Evolutionary conservation across 2,797 vertebrate species (phyloP).

Genomic region (Platalea minor): DNA sequence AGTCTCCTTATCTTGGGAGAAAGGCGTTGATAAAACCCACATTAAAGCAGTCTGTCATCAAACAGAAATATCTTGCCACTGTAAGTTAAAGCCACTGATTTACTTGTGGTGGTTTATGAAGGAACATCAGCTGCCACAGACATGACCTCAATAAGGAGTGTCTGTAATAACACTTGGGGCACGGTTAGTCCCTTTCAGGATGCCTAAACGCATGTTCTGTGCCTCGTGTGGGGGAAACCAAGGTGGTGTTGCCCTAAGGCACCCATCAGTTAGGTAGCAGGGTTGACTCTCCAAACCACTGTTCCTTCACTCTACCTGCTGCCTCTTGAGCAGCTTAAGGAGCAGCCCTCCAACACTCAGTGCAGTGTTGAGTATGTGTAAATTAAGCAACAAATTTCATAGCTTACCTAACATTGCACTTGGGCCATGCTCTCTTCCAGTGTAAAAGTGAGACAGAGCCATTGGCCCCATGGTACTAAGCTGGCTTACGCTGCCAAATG

Average conservation of each 20-base stretch:
- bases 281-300: background rate
- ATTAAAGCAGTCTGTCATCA: slow-evolving; percentile 24
- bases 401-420: background rate
- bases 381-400: background rate
- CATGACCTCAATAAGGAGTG: background rate
- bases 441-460: background rate
- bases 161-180: background rate
- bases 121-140: background rate
- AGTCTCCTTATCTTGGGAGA: background rate
- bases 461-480: background rate
- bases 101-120: slow-evolving; percentile 17
- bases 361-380: background rate
- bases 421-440: background rate
- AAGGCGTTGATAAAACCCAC: slow-evolving; percentile 18
- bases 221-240: background rate
- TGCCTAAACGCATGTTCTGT: background rate
- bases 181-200: background rate
- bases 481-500: background rate
- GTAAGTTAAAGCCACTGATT: slow-evolving; percentile 42
- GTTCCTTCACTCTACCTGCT: background rate
- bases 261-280: background rate
- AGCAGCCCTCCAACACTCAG: background rate
- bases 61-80: background rate
- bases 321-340: background rate
- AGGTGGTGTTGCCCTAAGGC: background rate